phyloP scores from a whole-genome alignment of 1,140 invertebrate genomes.

The Cydia strobilella region DNA sequence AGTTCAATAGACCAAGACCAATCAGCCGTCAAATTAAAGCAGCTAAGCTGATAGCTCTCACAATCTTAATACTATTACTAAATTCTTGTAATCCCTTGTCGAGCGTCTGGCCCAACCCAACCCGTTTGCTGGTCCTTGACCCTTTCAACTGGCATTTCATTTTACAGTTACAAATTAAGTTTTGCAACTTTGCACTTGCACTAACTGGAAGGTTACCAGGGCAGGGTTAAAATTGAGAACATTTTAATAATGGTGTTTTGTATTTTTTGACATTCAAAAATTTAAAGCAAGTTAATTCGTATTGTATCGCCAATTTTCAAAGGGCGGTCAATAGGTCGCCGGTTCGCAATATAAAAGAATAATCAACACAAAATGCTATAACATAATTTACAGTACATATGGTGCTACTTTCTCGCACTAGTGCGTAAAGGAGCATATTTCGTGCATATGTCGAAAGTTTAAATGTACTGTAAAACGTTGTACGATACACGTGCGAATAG shows the following conservation, averaged over 20 bases:
- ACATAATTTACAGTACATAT: too few species aligned
- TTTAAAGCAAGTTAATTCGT: neutral
- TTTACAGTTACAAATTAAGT: slow-evolving; percentile 18
- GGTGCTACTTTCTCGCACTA: too few species aligned
- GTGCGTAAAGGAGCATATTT: too few species aligned
- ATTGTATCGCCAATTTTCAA: neutral
- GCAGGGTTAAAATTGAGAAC: slow-evolving; percentile 23
- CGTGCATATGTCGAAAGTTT: too few species aligned
- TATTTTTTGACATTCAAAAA: neutral
- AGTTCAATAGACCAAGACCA: neutral
- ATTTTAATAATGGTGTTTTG: slow-evolving; percentile 3
- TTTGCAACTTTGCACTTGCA: slow-evolving; percentile 22
- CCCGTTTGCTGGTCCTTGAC: slow-evolving; percentile 26
- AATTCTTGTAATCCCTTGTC: slow-evolving; percentile 2
- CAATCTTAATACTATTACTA: neutral
- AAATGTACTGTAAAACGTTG: too few species aligned
- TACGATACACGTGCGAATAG: too few species aligned
- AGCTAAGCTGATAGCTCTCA: neutral
- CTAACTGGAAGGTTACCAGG: slow-evolving; percentile 21
- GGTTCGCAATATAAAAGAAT: neutral
- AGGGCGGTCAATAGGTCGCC: neutral
- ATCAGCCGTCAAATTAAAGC: neutral
- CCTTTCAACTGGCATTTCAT: slow-evolving; percentile 18
- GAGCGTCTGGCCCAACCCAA: slow-evolving; percentile 5
- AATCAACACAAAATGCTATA: neutral